Evolutionary conservation across 2,797 vertebrate genomes (phyloP).

Genomic region (Lophotriccus pileatus): DNA sequence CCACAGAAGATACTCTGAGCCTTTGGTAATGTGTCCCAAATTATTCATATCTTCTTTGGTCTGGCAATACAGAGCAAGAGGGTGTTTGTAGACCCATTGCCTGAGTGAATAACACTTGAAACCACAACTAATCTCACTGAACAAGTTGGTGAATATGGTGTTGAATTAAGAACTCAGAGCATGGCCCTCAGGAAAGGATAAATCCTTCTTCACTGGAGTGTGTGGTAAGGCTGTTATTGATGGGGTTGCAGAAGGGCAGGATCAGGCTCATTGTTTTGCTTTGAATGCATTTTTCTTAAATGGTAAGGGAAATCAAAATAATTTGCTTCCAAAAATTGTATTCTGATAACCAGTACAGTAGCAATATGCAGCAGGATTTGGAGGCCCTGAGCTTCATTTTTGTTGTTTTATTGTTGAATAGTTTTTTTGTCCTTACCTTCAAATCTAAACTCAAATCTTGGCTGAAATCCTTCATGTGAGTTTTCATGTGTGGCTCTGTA

Average conservation of each 20-base stretch:
- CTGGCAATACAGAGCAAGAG: neutral
- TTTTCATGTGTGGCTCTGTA: neutral
- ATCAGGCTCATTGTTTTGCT: neutral
- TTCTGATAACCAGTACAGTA: neutral
- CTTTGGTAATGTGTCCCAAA: neutral
- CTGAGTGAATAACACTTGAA: neutral
- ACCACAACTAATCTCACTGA: neutral
- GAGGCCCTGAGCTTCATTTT: neutral
- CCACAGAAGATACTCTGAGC: neutral
- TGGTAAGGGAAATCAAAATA: neutral
- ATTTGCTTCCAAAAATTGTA: neutral
- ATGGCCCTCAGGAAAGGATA: neutral
- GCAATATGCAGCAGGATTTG: neutral
- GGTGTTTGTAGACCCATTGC: neutral
- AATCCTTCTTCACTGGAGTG: neutral
- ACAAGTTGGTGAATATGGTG: slow-evolving; percentile 5
- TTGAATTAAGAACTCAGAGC: slow-evolving; percentile 23
- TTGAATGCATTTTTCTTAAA: neutral
- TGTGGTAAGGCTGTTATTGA: neutral
- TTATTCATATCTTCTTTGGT: neutral
- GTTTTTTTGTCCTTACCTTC: neutral
- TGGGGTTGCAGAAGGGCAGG: neutral
- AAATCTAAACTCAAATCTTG: neutral
- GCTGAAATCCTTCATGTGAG: neutral
- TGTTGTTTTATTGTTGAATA: neutral